A percentile compares a stretch with the other conserved stretches of the same genome.
Conservation (phyloP, 1,140 invertebrate genomes). For the Caenorhabditis briggsae region DNA sequence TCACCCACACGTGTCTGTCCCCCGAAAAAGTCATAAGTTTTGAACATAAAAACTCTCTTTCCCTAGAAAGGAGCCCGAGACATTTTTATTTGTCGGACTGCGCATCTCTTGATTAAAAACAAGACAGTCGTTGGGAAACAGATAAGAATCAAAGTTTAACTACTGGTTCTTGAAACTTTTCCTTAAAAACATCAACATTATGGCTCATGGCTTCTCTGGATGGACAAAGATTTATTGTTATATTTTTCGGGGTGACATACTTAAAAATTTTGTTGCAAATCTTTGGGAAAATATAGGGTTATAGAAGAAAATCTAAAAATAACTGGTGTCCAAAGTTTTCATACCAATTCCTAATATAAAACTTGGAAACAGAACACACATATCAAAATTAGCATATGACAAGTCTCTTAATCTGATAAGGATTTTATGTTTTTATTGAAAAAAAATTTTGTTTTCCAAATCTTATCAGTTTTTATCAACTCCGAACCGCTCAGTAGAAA, state of each 20-base stretch:
- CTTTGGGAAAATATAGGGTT: no score
- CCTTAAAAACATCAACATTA: background rate
- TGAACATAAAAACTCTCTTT: background rate
- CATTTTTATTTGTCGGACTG: background rate
- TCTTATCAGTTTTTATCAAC: no score
- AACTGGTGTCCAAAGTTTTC: no score
- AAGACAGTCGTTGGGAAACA: background rate
- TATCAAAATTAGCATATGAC: no score
- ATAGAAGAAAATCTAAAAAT: no score
- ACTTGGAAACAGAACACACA: no score
- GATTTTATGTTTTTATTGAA: no score
- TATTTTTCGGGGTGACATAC: background rate
- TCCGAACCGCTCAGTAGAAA: no score
- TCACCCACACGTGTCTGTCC: background rate
- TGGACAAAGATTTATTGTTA: background rate
- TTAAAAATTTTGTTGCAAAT: no score
- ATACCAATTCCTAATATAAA: no score
- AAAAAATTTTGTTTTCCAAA: no score
- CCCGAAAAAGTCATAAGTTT: background rate
- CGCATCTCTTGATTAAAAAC: constrained; percentile 43
- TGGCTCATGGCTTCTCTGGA: background rate
- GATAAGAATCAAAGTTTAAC: constrained; percentile 45
- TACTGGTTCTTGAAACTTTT: constrained; percentile 22
- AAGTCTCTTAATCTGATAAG: no score
- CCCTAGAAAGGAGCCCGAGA: background rate